A percentile compares a stretch with the other conserved stretches of the same genome.
Evolutionary conservation across 2,113 vertebrate genomes (phyloP).

Genomic region (Erythrolamprus reginae): DNA sequence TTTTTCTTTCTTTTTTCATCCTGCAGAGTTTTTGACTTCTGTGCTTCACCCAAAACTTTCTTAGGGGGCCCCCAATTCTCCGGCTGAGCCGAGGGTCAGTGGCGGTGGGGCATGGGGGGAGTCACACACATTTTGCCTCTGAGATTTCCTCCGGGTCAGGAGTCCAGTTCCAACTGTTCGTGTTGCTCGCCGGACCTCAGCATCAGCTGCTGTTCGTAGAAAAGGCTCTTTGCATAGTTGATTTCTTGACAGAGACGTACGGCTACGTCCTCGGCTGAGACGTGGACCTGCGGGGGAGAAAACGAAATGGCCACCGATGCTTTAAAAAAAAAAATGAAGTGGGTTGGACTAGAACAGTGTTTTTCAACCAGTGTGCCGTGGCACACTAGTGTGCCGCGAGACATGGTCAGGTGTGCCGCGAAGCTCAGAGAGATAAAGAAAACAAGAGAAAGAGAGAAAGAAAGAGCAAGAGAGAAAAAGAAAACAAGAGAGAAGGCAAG

Average conservation of each 20-base stretch:
- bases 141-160: constrained; percentile 61
- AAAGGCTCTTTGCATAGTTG: constrained; percentile 99
- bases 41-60: neutral
- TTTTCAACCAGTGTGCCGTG: too few species aligned
- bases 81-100: neutral
- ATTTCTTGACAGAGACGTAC: constrained; percentile 94
- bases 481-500: too few species aligned
- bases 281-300: constrained; percentile 78
- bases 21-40: neutral
- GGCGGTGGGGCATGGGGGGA: too few species aligned
- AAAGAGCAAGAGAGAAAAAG: too few species aligned
- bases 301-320: accelerated
- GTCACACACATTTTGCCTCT: neutral
- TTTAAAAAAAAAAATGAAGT: too few species aligned
- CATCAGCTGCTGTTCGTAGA: constrained; percentile 98
- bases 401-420: too few species aligned
- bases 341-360: too few species aligned
- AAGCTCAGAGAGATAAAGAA: too few species aligned
- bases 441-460: too few species aligned
- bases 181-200: constrained; percentile 79
- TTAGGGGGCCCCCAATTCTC: neutral
- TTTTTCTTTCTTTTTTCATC: neutral
- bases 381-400: too few species aligned
- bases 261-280: constrained; percentile 88
- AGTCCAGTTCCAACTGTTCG: constrained; percentile 83